Evolutionary conservation across 2,797 vertebrate species (phyloP).

Genomic region (Siniperca scherzeri): DNA sequence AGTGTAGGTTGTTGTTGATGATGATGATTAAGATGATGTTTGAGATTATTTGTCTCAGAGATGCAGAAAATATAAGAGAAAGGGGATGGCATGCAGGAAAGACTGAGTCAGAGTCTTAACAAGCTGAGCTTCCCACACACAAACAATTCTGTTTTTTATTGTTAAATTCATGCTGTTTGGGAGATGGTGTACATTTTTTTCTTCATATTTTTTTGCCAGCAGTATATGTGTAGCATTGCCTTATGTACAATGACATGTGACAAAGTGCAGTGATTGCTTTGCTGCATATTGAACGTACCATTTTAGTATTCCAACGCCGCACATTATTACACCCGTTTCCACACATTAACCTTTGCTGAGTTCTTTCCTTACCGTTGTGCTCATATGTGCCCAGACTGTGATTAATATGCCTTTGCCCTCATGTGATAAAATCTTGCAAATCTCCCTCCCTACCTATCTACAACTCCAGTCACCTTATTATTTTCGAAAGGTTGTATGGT

Average conservation of each 20-base stretch:
- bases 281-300: slow-evolving; percentile 63
- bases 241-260: slow-evolving; percentile 68
- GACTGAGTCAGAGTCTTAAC: slow-evolving; percentile 69
- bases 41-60: slow-evolving; percentile 49
- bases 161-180: slow-evolving; percentile 68
- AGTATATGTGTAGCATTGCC: slow-evolving; percentile 17
- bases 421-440: slow-evolving; percentile 81
- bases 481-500: slow-evolving; percentile 79
- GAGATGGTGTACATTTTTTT: slow-evolving; percentile 62
- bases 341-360: slow-evolving; percentile 79
- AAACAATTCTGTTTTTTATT: slow-evolving; percentile 66
- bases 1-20: slow-evolving; percentile 47
- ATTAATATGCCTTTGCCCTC: slow-evolving; percentile 80
- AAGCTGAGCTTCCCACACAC: slow-evolving; percentile 69
- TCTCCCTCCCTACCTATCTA: slow-evolving; percentile 67
- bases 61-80: slow-evolving; percentile 46
- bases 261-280: slow-evolving; percentile 69
- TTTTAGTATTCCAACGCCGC: slow-evolving; percentile 69
- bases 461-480: slow-evolving; percentile 78
- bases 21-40: slow-evolving; percentile 56
- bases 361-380: slow-evolving; percentile 66
- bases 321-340: slow-evolving; percentile 75
- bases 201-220: slow-evolving; percentile 42
- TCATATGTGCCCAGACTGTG: slow-evolving; percentile 67
- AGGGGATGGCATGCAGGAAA: slow-evolving; percentile 44